These are phyloP conservation scores for Montifringilla adamsi DNA, from an alignment of 2,113 vertebrate species.

Conservation along the genomic window DNA sequence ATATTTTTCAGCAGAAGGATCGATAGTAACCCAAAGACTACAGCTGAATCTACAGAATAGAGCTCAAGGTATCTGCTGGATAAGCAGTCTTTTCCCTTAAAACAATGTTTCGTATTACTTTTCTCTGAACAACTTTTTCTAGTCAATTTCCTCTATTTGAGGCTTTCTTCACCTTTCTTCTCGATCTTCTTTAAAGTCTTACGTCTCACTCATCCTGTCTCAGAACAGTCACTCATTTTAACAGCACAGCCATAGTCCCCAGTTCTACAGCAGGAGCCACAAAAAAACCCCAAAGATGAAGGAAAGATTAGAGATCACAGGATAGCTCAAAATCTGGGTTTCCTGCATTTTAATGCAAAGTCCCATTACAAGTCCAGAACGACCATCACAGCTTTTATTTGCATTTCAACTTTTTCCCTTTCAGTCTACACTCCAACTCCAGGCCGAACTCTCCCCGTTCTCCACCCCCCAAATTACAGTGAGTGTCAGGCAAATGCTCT, in stretches of 20 bases:
- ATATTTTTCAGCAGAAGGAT: slow-evolving; percentile 10
- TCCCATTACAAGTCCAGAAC: not conserved
- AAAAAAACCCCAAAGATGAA: not conserved
- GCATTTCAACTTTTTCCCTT: not conserved
- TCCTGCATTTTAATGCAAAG: not conserved
- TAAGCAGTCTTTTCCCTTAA: slow-evolving; percentile 25
- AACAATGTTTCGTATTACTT: slow-evolving; percentile 6
- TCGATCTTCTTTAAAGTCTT: not conserved
- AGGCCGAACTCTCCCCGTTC: not conserved
- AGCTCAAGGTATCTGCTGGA: slow-evolving; percentile 8
- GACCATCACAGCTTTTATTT: not conserved
- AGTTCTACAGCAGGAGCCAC: not conserved
- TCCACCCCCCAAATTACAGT: not conserved
- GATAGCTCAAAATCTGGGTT: not conserved
- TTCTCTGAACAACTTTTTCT: not conserved
- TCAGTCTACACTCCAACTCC: not conserved
- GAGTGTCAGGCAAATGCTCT: not conserved
- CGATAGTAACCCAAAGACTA: slow-evolving; percentile 3
- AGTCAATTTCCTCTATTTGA: not conserved
- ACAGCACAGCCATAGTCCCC: not conserved
- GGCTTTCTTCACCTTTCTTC: not conserved
- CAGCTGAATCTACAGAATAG: slow-evolving; percentile 29
- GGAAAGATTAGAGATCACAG: not conserved
- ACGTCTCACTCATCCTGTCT: not conserved
- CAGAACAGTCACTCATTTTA: not conserved